Conservation (phyloP, 2,113 vertebrate species). For the Coryphaenoides rupestris region DNA sequence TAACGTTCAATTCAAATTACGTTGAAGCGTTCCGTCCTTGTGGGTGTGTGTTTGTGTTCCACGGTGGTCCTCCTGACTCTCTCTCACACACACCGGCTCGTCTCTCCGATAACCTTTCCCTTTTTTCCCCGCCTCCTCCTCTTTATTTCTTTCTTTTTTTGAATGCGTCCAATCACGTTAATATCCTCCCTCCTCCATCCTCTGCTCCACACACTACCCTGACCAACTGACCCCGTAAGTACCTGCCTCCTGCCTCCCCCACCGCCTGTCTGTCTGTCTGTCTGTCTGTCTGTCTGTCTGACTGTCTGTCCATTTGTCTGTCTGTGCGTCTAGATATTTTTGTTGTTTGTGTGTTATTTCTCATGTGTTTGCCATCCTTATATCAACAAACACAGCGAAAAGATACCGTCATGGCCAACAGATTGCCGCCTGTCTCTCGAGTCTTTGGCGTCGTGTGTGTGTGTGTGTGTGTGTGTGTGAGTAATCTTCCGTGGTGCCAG, state of each 20-base stretch:
- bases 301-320: too few relatives aligned
- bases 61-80: constrained; percentile 34
- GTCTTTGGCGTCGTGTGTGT: neutral
- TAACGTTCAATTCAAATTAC: too few relatives aligned
- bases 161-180: constrained; percentile 57
- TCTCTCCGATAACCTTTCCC: constrained; percentile 54
- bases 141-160: constrained; percentile 41
- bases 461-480: constrained; percentile 6
- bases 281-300: constrained; percentile 17
- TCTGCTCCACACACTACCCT: constrained; percentile 52
- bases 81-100: constrained; percentile 31
- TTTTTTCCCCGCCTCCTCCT: constrained; percentile 53
- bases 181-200: constrained; percentile 58
- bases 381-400: too few relatives aligned
- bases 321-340: constrained; percentile 15
- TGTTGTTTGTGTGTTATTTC: constrained; percentile 4
- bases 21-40: too few relatives aligned
- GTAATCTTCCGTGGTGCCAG: neutral
- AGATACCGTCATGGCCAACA: neutral
- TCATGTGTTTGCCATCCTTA: too few relatives aligned
- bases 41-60: neutral
- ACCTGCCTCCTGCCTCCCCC: constrained; percentile 50
- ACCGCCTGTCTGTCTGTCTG: constrained; percentile 29
- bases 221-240: constrained; percentile 66
- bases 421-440: constrained; percentile 4